These are phyloP conservation scores for Craniophora ligustri DNA, from an alignment of 2,888 invertebrate species.

Conservation along the genomic window DNA sequence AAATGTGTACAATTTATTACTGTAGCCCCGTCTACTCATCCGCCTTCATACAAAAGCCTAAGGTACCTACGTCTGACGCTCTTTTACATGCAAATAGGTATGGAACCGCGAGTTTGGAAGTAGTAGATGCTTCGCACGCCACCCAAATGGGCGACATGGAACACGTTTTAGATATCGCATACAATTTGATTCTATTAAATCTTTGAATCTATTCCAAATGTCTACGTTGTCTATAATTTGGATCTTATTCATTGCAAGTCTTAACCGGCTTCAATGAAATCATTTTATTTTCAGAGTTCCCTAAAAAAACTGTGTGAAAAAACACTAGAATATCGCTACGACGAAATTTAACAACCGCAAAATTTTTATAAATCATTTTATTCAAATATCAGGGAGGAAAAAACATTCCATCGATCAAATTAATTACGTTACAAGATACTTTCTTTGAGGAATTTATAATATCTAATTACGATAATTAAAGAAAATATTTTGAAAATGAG, in stretches of 20 bases:
- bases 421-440: slow-evolving; percentile 55
- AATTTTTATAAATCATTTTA: slow-evolving; percentile 27
- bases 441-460: slow-evolving; percentile 46
- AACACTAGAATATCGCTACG: too few relatives aligned
- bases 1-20: slow-evolving; percentile 63
- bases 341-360: slow-evolving; percentile 7
- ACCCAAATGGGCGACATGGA: slow-evolving; percentile 69
- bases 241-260: not conserved
- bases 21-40: slow-evolving; percentile 57
- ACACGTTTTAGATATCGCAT: slow-evolving; percentile 80
- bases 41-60: slow-evolving; percentile 59
- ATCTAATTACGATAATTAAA: slow-evolving; percentile 43
- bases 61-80: slow-evolving; percentile 63
- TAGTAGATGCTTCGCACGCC: slow-evolving; percentile 34
- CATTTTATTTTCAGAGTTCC: not conserved
- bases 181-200: slow-evolving; percentile 76
- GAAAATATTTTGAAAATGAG: slow-evolving; percentile 20
- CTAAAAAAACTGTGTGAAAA: too few relatives aligned
- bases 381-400: slow-evolving; percentile 17
- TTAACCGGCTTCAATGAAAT: not conserved
- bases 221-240: not conserved
- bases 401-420: slow-evolving; percentile 54
- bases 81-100: slow-evolving; percentile 78
- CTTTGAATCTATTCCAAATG: slow-evolving; percentile 15
- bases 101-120: slow-evolving; percentile 52